Conservation (phyloP, 2,113 vertebrate species). For the Heterocephalus glaber region DNA sequence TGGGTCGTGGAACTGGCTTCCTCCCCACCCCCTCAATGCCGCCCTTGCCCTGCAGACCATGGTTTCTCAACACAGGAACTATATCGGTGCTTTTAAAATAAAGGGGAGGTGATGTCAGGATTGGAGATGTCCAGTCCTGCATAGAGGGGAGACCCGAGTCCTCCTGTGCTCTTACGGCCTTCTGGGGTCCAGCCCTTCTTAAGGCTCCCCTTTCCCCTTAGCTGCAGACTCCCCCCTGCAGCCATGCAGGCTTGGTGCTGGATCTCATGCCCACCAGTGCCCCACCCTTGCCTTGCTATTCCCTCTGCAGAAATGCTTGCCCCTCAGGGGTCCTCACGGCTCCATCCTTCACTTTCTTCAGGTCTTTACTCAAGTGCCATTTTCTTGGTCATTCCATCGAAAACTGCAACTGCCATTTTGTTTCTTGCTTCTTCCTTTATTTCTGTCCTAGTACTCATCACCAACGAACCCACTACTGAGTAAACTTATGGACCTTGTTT, state of each 20-base stretch:
- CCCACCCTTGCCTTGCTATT: not conserved
- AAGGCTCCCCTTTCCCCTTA: not conserved
- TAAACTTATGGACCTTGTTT: not conserved
- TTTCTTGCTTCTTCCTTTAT: not conserved
- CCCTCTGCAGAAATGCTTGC: not conserved
- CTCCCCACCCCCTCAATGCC: not conserved
- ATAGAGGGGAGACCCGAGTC: not conserved
- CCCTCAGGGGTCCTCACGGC: not conserved
- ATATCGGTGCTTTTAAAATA: not conserved
- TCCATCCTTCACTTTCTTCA: not conserved
- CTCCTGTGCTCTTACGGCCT: not conserved
- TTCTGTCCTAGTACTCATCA: not conserved
- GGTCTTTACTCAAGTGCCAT: not conserved
- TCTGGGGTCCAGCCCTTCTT: accelerated
- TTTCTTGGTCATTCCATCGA: not conserved
- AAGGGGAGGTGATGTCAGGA: not conserved
- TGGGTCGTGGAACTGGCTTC: not conserved
- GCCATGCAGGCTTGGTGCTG: not conserved
- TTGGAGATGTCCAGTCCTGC: not conserved
- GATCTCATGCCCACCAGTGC: not conserved
- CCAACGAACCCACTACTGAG: not conserved
- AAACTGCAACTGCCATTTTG: not conserved
- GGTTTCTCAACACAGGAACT: not conserved
- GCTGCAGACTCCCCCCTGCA: no score
- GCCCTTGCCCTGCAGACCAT: no score